phyloP scores from a whole-genome alignment of 2,113 vertebrate species.

The Cynopterus brachyotis region DNA sequence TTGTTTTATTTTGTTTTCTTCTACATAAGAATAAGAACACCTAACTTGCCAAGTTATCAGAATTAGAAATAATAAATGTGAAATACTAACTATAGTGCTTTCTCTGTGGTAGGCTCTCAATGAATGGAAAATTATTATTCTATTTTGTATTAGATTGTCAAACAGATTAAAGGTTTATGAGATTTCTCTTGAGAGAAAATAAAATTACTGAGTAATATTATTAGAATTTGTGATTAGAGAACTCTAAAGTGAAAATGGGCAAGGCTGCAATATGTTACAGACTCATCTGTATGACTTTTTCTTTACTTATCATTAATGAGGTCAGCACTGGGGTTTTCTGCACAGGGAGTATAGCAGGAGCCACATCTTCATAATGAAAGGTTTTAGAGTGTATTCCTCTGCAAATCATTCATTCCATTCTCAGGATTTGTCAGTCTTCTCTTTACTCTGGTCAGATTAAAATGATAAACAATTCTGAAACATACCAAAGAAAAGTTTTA shows the following conservation, averaged over 20 bases:
- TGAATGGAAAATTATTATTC: background rate
- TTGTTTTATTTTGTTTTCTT: background rate
- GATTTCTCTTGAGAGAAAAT: background rate
- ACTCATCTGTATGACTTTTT: background rate
- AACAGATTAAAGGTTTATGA: background rate
- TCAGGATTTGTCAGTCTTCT: background rate
- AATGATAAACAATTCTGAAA: conserved; percentile 24
- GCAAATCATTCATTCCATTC: background rate
- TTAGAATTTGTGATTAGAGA: conserved; percentile 4
- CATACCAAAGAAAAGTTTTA: background rate
- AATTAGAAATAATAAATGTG: background rate
- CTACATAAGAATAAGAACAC: background rate
- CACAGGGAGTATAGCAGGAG: background rate
- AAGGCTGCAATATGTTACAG: background rate
- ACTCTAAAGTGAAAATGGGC: background rate
- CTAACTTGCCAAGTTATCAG: background rate
- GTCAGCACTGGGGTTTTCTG: background rate
- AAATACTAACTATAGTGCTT: background rate
- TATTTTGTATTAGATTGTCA: background rate
- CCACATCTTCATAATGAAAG: background rate
- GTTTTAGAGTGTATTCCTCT: background rate
- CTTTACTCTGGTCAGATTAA: background rate
- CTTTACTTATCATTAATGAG: background rate
- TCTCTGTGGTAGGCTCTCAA: background rate
- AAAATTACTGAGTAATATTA: background rate